phyloP scores from a whole-genome alignment of 2,797 vertebrate species.

The Megaceryle alcyon region DNA sequence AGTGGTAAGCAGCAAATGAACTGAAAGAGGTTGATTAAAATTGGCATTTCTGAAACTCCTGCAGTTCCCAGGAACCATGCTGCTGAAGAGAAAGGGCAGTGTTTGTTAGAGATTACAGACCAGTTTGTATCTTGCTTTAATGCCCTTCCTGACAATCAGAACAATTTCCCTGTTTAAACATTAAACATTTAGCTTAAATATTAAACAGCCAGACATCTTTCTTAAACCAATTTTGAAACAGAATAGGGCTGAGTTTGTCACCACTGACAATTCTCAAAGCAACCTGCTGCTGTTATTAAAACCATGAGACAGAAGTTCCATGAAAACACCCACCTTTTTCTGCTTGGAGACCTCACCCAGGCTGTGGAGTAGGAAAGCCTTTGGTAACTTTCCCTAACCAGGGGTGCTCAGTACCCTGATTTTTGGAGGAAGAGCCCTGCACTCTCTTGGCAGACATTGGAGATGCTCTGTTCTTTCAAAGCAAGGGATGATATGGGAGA shows the following conservation, averaged over 20 bases:
- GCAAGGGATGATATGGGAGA: background rate
- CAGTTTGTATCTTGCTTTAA: slow-evolving; percentile 16
- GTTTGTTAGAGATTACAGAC: background rate
- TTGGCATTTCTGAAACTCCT: slow-evolving; percentile 37
- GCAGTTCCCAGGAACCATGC: background rate
- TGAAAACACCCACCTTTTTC: background rate
- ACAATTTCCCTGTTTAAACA: slow-evolving; percentile 59
- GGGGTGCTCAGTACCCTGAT: background rate
- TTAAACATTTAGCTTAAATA: slow-evolving; percentile 62
- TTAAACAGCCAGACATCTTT: slow-evolving; percentile 50
- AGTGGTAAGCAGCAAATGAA: background rate
- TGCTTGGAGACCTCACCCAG: background rate
- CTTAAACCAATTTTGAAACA: slow-evolving; percentile 43
- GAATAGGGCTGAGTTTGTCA: background rate
- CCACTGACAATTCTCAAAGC: background rate
- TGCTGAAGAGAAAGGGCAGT: slow-evolving; percentile 28
- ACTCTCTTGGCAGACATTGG: background rate
- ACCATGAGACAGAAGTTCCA: fast-evolving
- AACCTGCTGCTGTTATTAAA: background rate
- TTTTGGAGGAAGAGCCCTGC: background rate
- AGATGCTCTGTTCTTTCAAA: background rate
- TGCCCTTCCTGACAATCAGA: slow-evolving; percentile 49
- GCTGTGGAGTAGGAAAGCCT: background rate
- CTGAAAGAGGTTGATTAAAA: slow-evolving; percentile 44
- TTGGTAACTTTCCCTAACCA: too few relatives aligned